Conservation (phyloP, 2,888 invertebrate genomes). For the Theretra japonica region DNA sequence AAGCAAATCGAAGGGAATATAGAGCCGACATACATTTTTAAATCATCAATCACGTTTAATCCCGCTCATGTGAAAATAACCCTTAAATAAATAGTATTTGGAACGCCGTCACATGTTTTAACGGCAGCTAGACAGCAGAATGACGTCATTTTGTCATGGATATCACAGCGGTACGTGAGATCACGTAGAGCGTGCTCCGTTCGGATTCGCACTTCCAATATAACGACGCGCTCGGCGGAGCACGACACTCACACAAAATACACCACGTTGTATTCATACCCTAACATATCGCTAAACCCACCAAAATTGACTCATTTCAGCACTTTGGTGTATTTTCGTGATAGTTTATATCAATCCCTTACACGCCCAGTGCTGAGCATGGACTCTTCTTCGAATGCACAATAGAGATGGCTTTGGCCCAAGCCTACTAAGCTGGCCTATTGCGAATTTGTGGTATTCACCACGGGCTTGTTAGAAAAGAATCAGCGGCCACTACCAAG, state of each 20-base stretch:
- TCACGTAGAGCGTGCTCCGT: conserved; percentile 1
- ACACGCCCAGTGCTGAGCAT: too few species aligned
- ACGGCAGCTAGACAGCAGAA: background rate
- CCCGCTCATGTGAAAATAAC: background rate
- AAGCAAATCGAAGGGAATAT: too few species aligned
- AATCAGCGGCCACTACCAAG: too few species aligned
- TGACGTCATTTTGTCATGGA: background rate
- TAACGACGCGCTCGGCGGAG: background rate
- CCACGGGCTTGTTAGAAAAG: too few species aligned
- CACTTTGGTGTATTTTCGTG: too few species aligned
- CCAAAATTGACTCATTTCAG: too few species aligned
- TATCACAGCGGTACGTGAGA: conserved; percentile 12
- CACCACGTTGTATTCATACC: background rate
- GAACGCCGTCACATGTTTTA: background rate
- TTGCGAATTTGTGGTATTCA: too few species aligned
- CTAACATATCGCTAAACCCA: background rate
- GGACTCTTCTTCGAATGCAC: too few species aligned
- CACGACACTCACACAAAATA: background rate
- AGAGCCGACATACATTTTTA: too few species aligned
- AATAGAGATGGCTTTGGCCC: too few species aligned
- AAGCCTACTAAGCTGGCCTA: too few species aligned
- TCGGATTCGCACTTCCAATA: conserved; percentile 20
- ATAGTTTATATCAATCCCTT: too few species aligned
- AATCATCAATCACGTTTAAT: background rate
- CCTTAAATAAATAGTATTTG: background rate